Evolutionary conservation across 1,140 invertebrate genomes (phyloP).

Genomic region (Euschistus heros): DNA sequence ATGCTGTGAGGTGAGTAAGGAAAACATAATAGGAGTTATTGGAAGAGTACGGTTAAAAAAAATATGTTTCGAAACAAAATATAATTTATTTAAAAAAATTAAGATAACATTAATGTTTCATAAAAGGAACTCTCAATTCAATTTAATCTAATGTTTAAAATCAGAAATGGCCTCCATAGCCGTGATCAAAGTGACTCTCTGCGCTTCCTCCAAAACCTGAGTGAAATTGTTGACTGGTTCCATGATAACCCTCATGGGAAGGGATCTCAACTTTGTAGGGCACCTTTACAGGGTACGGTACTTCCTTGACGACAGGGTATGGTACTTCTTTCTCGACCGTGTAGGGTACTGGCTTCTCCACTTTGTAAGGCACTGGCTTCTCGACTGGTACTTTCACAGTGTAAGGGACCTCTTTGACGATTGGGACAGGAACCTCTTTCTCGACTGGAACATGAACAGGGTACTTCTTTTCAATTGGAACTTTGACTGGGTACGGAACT

Average conservation of each 20-base stretch:
- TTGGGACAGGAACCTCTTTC: conserved; percentile 44
- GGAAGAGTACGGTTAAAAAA: too few species aligned
- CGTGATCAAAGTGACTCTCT: neutral
- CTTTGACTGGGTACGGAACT: conserved; percentile 57
- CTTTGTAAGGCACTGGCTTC: conserved; percentile 40
- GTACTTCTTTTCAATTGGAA: conserved; percentile 51
- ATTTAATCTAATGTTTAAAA: too few species aligned
- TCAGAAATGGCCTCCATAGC: neutral
- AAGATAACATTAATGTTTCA: too few species aligned
- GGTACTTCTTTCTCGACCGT: conserved; percentile 43
- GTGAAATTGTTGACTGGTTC: neutral
- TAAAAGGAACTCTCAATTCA: too few species aligned
- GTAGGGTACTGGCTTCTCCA: conserved; percentile 67
- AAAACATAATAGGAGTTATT: too few species aligned
- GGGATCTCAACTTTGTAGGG: conserved; percentile 1
- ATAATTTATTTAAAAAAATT: too few species aligned
- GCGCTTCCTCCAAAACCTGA: neutral
- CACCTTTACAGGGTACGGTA: conserved; percentile 6
- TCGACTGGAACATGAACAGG: conserved; percentile 43
- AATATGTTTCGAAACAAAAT: too few species aligned
- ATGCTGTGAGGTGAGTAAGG: too few species aligned
- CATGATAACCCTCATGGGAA: neutral
- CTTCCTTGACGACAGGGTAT: conserved; percentile 33
- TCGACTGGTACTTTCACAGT: conserved; percentile 48
- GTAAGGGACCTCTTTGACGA: conserved; percentile 47